A percentile compares a stretch with the other conserved stretches of the same genome.
phyloP scores from a whole-genome alignment of 1,140 invertebrate species.

The Microplitis demolitor region DNA sequence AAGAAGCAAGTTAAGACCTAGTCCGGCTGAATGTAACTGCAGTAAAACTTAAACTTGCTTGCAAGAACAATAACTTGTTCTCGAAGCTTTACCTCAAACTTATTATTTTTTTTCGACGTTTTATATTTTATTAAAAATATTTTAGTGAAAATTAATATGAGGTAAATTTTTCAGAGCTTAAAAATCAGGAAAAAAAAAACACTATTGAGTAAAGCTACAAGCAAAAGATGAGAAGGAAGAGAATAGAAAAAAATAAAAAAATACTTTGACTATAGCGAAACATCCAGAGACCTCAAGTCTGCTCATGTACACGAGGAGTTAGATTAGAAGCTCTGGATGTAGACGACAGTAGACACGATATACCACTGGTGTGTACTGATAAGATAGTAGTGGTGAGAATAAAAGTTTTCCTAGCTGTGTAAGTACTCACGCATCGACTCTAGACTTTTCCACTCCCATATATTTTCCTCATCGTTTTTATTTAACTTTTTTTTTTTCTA shows the following conservation, averaged over 20 bases:
- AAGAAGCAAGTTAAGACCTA: too few relatives aligned
- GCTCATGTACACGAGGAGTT: conserved; percentile 51
- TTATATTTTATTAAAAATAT: too few relatives aligned
- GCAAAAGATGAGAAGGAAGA: background rate
- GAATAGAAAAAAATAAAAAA: background rate
- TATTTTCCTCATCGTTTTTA: background rate
- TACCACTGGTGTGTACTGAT: conserved; percentile 10
- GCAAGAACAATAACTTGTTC: too few relatives aligned
- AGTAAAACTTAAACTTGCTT: too few relatives aligned
- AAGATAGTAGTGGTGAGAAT: conserved; percentile 52
- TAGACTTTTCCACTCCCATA: conserved; percentile 3
- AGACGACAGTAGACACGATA: conserved; percentile 28
- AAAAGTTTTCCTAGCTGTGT: conserved; percentile 59
- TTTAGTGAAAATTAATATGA: too few relatives aligned
- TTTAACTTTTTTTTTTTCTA: conserved; percentile 11
- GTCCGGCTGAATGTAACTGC: too few relatives aligned
- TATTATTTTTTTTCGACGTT: too few relatives aligned
- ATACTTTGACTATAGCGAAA: conserved; percentile 13
- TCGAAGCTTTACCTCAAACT: too few relatives aligned
- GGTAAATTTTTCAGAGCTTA: background rate
- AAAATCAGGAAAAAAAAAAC: conserved; percentile 34
- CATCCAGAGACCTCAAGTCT: conserved; percentile 21
- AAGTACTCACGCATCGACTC: conserved; percentile 19
- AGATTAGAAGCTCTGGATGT: conserved; percentile 46
- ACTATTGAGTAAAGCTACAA: conserved; percentile 14